Evolutionary conservation across 1,140 invertebrate genomes (phyloP), one percentile per base, ranked within the genome.

Genomic region (Trichoplusia ni): DNA sequence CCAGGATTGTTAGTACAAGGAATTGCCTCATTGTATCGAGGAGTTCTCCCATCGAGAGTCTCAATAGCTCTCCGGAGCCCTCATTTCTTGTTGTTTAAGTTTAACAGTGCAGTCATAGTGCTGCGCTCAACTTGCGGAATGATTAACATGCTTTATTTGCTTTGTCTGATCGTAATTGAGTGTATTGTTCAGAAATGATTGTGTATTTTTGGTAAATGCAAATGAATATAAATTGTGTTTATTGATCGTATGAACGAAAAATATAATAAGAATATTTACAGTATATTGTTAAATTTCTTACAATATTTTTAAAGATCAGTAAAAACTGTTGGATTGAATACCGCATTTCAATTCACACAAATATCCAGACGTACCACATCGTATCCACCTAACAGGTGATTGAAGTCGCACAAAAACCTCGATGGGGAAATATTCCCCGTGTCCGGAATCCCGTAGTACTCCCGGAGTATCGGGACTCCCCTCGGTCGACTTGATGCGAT

Each of bases 401-500:
- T 37, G 9, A 16, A 51, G 27, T 19, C 16, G 29, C 38, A 11
- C 19, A 44, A 27, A 61, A 37, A 47, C 27, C 27, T 9, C 29
- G 61, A 40, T 40, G 23, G 33, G 33, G 23, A 44, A 47, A 54
- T 65, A 49, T 59, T 65, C 40, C 51, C 33, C 18, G 27, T 35
- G 38, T 51, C 27, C 56, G 19, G 47, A 23, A n/a, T n/a, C n/a
- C 46, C 27, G 19, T 25, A 18, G 11, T 21, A 23, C 23, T 13
- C 13, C 46, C 31, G 47, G 29, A 16, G 25, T 27, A 7, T 27
- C 29, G 23, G 29, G 35, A 21, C 56, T 42, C 66, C 40, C 58
- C 69, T 64, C 67, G 56, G 68, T 64, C 73, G 71, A 68, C 64
- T 61, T 71, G 75, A 76, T 75, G 81, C 74, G 79, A 81, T 83